Base-by-base conservation (phyloP, 2,113 vertebrate genomes). In the Lophochroa leadbeateri region DNA sequence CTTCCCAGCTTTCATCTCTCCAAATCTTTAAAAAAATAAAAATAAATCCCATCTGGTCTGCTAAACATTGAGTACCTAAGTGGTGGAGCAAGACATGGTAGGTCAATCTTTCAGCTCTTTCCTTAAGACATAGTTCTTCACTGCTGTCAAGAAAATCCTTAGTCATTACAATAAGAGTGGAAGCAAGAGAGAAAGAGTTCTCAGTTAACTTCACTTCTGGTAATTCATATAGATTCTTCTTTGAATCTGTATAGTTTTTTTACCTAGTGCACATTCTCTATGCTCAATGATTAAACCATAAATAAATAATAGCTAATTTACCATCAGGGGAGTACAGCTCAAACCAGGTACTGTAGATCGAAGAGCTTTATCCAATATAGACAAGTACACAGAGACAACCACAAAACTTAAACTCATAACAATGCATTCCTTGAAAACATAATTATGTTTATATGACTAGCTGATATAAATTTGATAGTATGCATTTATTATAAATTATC, bases 401-500 rank as follows among this genome's bases (percentile, higher is more conserved):
- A 86, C 55, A 84, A 65, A 94, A 92, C 18, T 67, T 64, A 64
- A 86, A 74, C 23, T 79, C 53, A 6, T 25, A 92, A 57, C n/a
- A 94, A 41, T 68, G 52, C 41, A 68, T 70, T 23, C 43, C 90
- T 77, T 76, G 47, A 95, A 94, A 88, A 87, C 23, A 61, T 60
- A 91, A 72, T 79, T 68, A 67, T 23, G 58, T 72, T 90, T 95
- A 13, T 86, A 72, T 37, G 35, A 65, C 27, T 65, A 55, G 27
- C 25, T 87, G 55, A 82, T 82, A 94, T 49, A 92, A 94, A 94
- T 82, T 72, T 94, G 49, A 93, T 82, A 61, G 37, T 16, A 86
- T 50, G 41, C 49, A 77, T 79, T 95, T 82, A 87, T 95, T 91
- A 95, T 79, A 83, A 94, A 95, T 86, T 65, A 90, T 6, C 61